A percentile compares a stretch with the other conserved stretches of the same genome.
phyloP scores from a whole-genome alignment of 2,888 invertebrate genomes.

The Xanthostigma xanthostigma region DNA sequence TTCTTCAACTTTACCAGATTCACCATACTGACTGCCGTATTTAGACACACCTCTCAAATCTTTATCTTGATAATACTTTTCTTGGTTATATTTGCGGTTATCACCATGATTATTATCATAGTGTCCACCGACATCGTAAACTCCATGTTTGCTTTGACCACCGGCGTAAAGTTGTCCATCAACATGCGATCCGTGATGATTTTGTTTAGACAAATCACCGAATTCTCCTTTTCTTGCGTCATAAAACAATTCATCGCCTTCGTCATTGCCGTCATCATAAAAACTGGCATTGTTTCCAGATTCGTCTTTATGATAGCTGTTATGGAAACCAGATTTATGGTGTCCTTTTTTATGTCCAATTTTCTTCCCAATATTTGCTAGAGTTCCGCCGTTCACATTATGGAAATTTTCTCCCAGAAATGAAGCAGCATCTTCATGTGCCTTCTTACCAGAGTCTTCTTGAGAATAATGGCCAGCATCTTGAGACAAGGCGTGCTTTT shows the following conservation, averaged over 20 bases:
- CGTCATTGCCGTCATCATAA: slow-evolving; percentile 43
- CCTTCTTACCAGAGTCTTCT: slow-evolving; percentile 19
- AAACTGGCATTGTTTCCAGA: slow-evolving; percentile 51
- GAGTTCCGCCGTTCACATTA: slow-evolving; percentile 20
- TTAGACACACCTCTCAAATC: slow-evolving; percentile 17
- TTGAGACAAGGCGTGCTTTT: slow-evolving; percentile 19
- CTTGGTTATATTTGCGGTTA: slow-evolving; percentile 20
- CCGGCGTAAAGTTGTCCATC: slow-evolving; percentile 19
- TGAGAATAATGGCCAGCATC: slow-evolving; percentile 22
- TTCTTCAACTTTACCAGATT: slow-evolving; percentile 15
- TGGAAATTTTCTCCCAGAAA: slow-evolving; percentile 22
- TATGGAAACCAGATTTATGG: slow-evolving; percentile 51
- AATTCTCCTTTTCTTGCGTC: slow-evolving; percentile 22
- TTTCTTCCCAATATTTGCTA: slow-evolving; percentile 20
- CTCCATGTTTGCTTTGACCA: slow-evolving; percentile 20
- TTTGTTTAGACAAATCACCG: slow-evolving; percentile 18
- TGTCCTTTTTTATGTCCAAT: slow-evolving; percentile 49
- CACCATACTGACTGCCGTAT: slow-evolving; percentile 15
- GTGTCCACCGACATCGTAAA: slow-evolving; percentile 22
- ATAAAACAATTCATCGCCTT: slow-evolving; percentile 25
- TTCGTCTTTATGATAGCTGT: slow-evolving; percentile 55
- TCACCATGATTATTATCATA: slow-evolving; percentile 20
- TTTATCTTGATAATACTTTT: slow-evolving; percentile 20
- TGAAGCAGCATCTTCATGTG: slow-evolving; percentile 20
- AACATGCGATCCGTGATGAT: slow-evolving; percentile 18